A percentile compares a stretch with the other conserved stretches of the same genome.
These are phyloP conservation scores for Dromius quadrimaculatus DNA, from an alignment of 2,888 invertebrate genomes.

Conservation along the genomic window DNA sequence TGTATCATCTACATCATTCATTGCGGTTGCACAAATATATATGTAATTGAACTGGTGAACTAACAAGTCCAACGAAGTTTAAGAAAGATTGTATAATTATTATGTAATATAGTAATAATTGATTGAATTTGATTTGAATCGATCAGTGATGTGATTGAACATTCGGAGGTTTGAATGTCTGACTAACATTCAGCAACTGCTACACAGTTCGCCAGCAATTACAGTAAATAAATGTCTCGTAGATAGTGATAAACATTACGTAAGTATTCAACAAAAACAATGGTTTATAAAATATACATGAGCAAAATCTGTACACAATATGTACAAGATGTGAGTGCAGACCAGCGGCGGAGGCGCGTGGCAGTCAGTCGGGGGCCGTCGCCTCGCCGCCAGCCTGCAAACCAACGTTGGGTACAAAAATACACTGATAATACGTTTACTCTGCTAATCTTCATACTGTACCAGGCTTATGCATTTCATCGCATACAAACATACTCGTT, in stretches of 20 bases:
- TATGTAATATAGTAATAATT: neutral
- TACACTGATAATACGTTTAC: conserved; percentile 65
- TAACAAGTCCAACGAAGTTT: conserved; percentile 42
- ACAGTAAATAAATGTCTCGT: conserved; percentile 51
- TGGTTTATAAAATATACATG: conserved; percentile 52
- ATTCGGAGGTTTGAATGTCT: neutral
- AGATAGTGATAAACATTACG: conserved; percentile 52
- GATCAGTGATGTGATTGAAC: neutral
- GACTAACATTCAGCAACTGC: conserved; percentile 42
- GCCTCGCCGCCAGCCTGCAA: neutral
- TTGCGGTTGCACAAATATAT: conserved; percentile 52
- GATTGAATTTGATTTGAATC: neutral
- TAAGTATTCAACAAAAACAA: conserved; percentile 52
- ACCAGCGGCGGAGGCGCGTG: conserved; percentile 2
- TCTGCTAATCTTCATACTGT: conserved; percentile 63
- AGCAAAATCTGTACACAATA: conserved; percentile 53
- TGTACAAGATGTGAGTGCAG: conserved; percentile 40
- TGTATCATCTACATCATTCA: conserved; percentile 60
- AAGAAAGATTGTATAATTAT: conserved; percentile 29
- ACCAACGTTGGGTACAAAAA: conserved; percentile 67
- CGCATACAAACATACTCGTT: neutral
- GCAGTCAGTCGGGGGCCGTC: conserved; percentile 13
- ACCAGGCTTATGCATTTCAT: conserved; percentile 60
- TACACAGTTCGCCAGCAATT: conserved; percentile 45
- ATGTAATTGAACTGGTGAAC: conserved; percentile 51